phyloP scores from a whole-genome alignment of 2,113 vertebrate species.

The Diadophis punctatus region DNA sequence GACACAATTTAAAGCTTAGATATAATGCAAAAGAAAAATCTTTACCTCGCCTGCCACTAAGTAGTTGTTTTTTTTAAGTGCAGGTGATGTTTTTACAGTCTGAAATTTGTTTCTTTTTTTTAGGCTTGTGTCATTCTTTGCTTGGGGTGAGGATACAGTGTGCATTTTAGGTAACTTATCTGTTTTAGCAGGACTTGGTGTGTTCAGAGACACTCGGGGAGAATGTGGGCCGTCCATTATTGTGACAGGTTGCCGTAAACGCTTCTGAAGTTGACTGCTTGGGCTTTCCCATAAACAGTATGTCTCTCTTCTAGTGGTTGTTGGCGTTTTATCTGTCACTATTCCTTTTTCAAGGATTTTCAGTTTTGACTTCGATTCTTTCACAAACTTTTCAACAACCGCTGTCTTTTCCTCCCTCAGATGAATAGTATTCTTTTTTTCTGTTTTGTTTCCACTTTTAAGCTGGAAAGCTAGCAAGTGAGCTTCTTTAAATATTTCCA shows the following conservation, averaged over 20 bases:
- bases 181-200: conserved; percentile 61
- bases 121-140: conserved; percentile 20
- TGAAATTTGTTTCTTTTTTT: conserved; percentile 36
- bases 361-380: conserved; percentile 72
- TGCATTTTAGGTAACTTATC: conserved; percentile 31
- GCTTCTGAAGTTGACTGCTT: conserved; percentile 66
- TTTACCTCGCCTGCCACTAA: conserved; percentile 66
- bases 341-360: conserved; percentile 63
- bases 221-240: not conserved
- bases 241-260: conserved; percentile 5
- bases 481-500: conserved; percentile 86
- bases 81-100: conserved; percentile 9
- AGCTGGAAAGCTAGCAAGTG: conserved; percentile 75
- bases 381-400: conserved; percentile 71
- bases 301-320: conserved; percentile 78
- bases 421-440: not conserved
- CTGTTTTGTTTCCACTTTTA: conserved; percentile 49
- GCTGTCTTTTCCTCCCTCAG: not conserved
- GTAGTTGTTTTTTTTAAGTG: conserved; percentile 44
- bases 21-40: not conserved
- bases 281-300: conserved; percentile 79
- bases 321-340: conserved; percentile 63
- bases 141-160: conserved; percentile 9
- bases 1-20: not conserved
- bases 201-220: not conserved